phyloP scores from a whole-genome alignment of 2,888 invertebrate genomes.

The Cephus spinipes region DNA sequence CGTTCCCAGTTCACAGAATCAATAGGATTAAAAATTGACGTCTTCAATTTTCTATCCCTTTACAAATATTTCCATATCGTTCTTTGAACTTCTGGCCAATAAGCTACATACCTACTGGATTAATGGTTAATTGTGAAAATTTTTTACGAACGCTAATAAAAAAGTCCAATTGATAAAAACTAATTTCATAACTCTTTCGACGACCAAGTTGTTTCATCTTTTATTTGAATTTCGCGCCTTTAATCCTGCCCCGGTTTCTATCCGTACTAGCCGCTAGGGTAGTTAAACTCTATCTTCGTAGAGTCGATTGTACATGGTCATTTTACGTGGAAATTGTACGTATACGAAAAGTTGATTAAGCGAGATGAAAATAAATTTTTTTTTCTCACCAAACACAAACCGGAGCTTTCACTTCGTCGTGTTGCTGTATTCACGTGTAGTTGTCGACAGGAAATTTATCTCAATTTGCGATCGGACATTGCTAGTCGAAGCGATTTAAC shows the following conservation, averaged over 20 bases:
- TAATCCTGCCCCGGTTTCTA: not conserved
- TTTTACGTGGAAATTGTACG: not conserved
- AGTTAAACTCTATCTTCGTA: not conserved
- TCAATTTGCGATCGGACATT: conserved; percentile 4
- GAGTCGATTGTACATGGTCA: not conserved
- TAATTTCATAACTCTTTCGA: not conserved
- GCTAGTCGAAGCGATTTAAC: not conserved
- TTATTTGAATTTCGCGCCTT: not conserved
- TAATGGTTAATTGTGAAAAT: conserved; percentile 18
- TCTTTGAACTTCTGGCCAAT: not conserved
- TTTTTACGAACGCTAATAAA: conserved; percentile 11
- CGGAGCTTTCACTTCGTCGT: not conserved
- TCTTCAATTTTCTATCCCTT: not conserved
- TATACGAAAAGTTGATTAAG: not conserved
- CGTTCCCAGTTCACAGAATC: not conserved
- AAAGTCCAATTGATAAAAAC: conserved; percentile 21
- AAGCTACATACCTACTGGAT: not conserved
- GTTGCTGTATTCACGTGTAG: not conserved
- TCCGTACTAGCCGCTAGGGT: not conserved
- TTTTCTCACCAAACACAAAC: not conserved
- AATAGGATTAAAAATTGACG: not conserved
- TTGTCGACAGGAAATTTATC: conserved; percentile 1
- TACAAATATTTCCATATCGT: not conserved
- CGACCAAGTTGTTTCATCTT: conserved; percentile 7
- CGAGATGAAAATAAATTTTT: not conserved